A percentile compares a stretch with the other conserved stretches of the same genome.
phyloP scores from a whole-genome alignment of 2,113 vertebrate genomes.

The Accipiter virgatus region DNA sequence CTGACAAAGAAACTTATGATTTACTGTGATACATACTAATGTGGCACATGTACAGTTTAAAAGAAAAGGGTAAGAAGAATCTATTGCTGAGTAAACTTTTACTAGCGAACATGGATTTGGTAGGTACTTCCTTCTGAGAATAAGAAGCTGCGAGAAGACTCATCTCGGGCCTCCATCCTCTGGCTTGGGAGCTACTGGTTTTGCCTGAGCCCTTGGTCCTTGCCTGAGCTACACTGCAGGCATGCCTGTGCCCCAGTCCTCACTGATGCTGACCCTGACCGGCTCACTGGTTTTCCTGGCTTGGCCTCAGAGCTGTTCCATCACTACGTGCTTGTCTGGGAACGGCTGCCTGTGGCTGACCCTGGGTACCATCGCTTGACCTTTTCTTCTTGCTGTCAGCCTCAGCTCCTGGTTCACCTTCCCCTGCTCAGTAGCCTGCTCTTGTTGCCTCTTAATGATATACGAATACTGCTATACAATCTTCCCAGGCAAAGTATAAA shows the following conservation, averaged over 20 bases:
- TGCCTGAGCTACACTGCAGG: no score
- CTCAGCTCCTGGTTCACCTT: not conserved
- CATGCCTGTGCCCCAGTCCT: accelerated
- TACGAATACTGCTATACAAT: not conserved
- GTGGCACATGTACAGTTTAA: not conserved
- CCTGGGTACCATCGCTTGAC: not conserved
- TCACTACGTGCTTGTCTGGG: not conserved
- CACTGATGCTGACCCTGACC: not conserved
- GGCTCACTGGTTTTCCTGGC: not conserved
- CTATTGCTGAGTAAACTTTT: not conserved
- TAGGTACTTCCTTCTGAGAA: not conserved
- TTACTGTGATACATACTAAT: not conserved
- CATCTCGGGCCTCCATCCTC: accelerated
- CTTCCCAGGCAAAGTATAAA: not conserved
- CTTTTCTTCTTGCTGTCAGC: not conserved
- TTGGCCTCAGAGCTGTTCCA: not conserved
- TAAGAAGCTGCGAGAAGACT: not conserved
- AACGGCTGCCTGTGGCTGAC: not conserved
- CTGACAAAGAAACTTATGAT: conserved; percentile 18
- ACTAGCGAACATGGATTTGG: not conserved
- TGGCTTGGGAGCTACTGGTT: accelerated
- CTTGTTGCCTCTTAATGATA: not conserved
- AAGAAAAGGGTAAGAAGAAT: not conserved
- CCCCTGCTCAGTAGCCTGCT: not conserved
- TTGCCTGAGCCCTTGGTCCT: not conserved